A percentile compares a stretch with the other conserved stretches of the same genome.
These are phyloP conservation scores for Spodoptera picta DNA, from an alignment of 2,888 invertebrate species.

Conservation along the genomic window DNA sequence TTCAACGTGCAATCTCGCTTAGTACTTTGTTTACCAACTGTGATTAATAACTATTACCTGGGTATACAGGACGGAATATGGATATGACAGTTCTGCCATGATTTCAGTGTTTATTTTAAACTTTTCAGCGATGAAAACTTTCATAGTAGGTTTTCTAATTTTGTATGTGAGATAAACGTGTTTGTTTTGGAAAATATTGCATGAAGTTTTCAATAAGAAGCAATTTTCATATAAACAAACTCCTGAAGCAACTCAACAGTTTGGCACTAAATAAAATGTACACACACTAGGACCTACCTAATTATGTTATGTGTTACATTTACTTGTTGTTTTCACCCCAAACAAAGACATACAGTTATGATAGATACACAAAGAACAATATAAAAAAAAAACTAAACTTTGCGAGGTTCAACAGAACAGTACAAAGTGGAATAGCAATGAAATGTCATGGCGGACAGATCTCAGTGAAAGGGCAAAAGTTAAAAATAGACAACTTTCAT, in stretches of 20 bases:
- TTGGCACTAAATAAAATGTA: too few relatives aligned
- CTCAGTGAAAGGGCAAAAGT: neutral
- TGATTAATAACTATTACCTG: slow-evolving; percentile 51
- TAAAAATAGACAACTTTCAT: neutral
- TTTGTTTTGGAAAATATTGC: too few relatives aligned
- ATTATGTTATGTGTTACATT: too few relatives aligned
- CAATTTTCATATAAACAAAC: too few relatives aligned
- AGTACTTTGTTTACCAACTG: slow-evolving; percentile 43
- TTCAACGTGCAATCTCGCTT: slow-evolving; percentile 64
- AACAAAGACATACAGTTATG: slow-evolving; percentile 28
- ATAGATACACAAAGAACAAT: slow-evolving; percentile 57
- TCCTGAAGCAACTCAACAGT: too few relatives aligned
- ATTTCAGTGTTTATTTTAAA: too few relatives aligned
- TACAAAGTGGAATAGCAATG: slow-evolving; percentile 76
- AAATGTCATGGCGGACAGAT: slow-evolving; percentile 65
- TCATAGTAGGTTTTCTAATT: too few relatives aligned
- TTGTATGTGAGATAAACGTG: too few relatives aligned
- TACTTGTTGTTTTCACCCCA: slow-evolving; percentile 42
- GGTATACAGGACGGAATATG: slow-evolving; percentile 7
- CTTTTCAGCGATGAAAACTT: too few relatives aligned
- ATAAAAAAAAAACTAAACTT: slow-evolving; percentile 65
- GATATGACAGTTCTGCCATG: too few relatives aligned
- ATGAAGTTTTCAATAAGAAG: too few relatives aligned
- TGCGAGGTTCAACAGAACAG: slow-evolving; percentile 60
- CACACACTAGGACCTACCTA: too few relatives aligned